Evolutionary conservation across 1,140 invertebrate species (phyloP).

Genomic region (Leptinotarsa lineolata): DNA sequence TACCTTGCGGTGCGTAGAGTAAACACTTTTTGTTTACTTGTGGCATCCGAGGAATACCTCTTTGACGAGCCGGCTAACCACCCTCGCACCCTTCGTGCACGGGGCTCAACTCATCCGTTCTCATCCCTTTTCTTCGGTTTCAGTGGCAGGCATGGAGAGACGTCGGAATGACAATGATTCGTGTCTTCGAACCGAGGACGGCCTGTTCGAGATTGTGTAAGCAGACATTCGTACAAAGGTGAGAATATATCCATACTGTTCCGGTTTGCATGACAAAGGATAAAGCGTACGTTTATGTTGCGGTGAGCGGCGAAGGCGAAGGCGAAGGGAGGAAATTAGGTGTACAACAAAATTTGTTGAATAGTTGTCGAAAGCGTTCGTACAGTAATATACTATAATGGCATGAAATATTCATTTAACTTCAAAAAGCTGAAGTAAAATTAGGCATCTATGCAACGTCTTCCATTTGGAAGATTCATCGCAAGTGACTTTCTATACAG

Average conservation of each 20-base stretch:
- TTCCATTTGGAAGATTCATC: too few relatives aligned
- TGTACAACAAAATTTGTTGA: too few relatives aligned
- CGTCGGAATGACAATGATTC: slow-evolving; percentile 20
- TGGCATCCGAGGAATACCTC: slow-evolving; percentile 12
- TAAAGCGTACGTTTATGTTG: too few relatives aligned
- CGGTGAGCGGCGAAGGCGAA: too few relatives aligned
- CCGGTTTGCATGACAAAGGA: neutral
- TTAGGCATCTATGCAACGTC: too few relatives aligned
- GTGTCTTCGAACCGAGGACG: neutral
- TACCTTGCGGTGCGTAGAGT: slow-evolving; percentile 1
- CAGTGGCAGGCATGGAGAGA: slow-evolving; percentile 14
- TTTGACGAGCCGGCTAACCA: slow-evolving; percentile 1
- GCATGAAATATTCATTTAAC: too few relatives aligned
- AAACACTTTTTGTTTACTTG: slow-evolving; percentile 23
- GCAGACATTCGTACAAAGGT: slow-evolving; percentile 9
- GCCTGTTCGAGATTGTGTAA: slow-evolving; percentile 20
- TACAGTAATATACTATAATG: too few relatives aligned
- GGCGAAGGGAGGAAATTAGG: too few relatives aligned
- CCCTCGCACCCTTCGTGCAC: neutral
- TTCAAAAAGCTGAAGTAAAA: too few relatives aligned
- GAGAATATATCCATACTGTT: slow-evolving; percentile 17
- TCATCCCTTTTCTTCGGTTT: slow-evolving; percentile 21
- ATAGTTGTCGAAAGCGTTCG: too few relatives aligned
- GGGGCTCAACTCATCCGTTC: slow-evolving; percentile 3
- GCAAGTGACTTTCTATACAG: too few relatives aligned